These are phyloP conservation scores for Caenorhabditis elegans DNA, from an alignment of 1,140 invertebrate genomes.

Conservation along the genomic window DNA sequence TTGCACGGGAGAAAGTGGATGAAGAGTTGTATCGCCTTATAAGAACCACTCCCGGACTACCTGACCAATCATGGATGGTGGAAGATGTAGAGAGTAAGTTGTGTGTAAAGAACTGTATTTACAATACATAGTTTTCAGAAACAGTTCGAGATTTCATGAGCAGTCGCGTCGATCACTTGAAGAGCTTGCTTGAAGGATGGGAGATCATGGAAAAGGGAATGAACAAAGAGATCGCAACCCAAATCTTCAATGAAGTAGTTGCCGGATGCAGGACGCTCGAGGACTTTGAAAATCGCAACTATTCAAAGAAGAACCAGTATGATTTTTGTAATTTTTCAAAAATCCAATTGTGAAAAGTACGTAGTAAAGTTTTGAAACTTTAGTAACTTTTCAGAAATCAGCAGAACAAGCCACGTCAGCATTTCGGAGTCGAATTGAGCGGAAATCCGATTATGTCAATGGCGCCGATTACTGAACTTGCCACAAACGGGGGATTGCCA, in stretches of 20 bases:
- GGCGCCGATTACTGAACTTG: no score
- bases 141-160: background rate
- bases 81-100: background rate
- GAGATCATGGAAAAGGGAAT: background rate
- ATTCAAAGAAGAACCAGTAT: background rate
- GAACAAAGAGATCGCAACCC: background rate
- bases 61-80: background rate
- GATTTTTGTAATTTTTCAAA: no score
- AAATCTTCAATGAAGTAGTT: background rate
- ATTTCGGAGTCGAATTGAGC: no score
- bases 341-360: no score
- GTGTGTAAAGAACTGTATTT: no score
- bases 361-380: no score
- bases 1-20: background rate
- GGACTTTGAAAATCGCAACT: background rate
- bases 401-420: no score
- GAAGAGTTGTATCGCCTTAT: background rate
- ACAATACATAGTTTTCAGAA: no score
- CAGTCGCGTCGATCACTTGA: background rate
- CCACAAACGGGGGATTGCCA: background rate
- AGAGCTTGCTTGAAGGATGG: background rate
- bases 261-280: background rate
- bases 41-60: background rate
- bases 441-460: no score
- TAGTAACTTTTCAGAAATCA: no score